phyloP scores from a whole-genome alignment of 2,888 invertebrate species.

The Melinopterus prodromus region DNA sequence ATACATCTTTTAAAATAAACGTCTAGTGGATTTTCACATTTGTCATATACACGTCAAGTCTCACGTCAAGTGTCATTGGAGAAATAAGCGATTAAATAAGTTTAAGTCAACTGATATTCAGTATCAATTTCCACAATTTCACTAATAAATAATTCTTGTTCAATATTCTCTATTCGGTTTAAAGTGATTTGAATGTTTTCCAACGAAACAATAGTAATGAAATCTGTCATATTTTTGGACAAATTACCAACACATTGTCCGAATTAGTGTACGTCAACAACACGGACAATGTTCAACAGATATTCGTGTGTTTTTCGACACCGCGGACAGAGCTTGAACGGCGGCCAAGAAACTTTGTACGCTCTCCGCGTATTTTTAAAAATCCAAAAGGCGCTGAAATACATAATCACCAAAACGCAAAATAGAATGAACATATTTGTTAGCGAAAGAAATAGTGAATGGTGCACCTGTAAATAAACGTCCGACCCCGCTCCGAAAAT shows the following conservation, averaged over 20 bases:
- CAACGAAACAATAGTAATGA: not conserved
- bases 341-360: not conserved
- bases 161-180: not conserved
- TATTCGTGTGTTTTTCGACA: not conserved
- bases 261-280: conserved; percentile 4
- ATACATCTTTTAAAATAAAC: no score
- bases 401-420: conserved; percentile 4
- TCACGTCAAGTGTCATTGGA: no score
- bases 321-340: not conserved
- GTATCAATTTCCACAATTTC: no score
- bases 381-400: not conserved
- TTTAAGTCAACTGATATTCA: no score
- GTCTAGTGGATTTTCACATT: no score
- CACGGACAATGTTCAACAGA: not conserved
- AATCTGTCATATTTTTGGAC: conserved; percentile 4
- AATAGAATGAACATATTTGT: conserved; percentile 4
- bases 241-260: conserved; percentile 4
- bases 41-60: no score
- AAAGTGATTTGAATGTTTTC: not conserved
- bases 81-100: no score
- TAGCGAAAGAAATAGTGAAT: not conserved
- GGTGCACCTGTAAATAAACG: conserved; percentile 4
- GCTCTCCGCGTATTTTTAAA: not conserved
- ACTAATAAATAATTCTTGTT: no score
- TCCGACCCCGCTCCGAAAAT: not conserved